Percentiles rank a stretch among this genome's conserved stretches.
phyloP scores from a whole-genome alignment of 2,113 vertebrate genomes.

The Catharus fuscescens region DNA sequence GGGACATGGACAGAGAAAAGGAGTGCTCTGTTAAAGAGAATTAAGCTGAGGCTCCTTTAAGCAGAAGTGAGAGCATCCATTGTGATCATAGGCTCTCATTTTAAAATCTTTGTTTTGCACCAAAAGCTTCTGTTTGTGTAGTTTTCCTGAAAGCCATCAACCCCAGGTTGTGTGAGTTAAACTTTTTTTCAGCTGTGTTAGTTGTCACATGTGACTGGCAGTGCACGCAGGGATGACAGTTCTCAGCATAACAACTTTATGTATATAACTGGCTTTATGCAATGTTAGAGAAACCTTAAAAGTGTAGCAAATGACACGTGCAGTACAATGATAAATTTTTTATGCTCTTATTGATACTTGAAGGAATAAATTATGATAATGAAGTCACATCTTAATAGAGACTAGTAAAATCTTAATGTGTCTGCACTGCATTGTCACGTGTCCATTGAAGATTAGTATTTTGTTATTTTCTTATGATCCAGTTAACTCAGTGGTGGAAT shows the following conservation, averaged over 20 bases:
- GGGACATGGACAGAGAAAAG: background rate
- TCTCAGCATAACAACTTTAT: background rate
- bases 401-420: background rate
- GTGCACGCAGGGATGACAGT: background rate
- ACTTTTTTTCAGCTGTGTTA: background rate
- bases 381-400: background rate
- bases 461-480: background rate
- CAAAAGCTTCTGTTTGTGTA: background rate
- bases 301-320: accelerated
- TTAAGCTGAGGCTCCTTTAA: background rate
- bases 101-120: background rate
- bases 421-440: accelerated
- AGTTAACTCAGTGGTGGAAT: background rate
- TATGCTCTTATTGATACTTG: background rate
- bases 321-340: background rate
- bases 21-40: background rate
- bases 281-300: background rate
- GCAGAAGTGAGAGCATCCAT: background rate
- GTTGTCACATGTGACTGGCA: background rate
- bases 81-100: background rate
- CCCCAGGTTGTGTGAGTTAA: background rate
- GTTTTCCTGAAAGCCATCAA: background rate
- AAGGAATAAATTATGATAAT: background rate
- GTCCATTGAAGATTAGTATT: background rate
- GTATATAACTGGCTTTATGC: background rate